A percentile compares a stretch with the other conserved stretches of the same genome.
These are phyloP conservation scores for Oncorhynchus clarkii DNA, from an alignment of 2,113 vertebrate species.

Conservation along the genomic window DNA sequence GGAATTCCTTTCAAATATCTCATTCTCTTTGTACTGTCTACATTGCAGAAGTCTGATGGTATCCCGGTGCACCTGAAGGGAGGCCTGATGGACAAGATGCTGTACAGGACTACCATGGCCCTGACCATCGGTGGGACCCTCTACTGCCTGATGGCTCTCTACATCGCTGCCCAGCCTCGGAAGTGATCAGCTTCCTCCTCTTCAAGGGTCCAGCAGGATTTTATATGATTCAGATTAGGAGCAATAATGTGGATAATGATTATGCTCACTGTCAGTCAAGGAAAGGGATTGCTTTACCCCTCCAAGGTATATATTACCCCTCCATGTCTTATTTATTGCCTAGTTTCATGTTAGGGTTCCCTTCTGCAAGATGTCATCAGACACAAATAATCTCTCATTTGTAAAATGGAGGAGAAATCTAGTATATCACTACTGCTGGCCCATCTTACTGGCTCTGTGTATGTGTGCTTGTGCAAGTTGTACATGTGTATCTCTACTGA, in stretches of 20 bases:
- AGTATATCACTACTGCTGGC: neutral
- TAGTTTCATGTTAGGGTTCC: neutral
- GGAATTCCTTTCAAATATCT: slow-evolving; percentile 2
- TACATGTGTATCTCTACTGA: neutral
- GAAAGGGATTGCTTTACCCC: neutral
- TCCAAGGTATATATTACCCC: neutral
- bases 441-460: neutral
- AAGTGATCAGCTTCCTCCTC: slow-evolving; percentile 22
- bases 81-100: slow-evolving; percentile 78
- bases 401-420: neutral
- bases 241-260: neutral
- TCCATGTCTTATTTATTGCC: neutral
- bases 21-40: slow-evolving; percentile 18
- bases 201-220: neutral
- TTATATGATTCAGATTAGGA: neutral
- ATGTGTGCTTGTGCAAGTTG: neutral
- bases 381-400: neutral
- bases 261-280: neutral
- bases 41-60: slow-evolving; percentile 76
- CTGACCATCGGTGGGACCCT: slow-evolving; percentile 82
- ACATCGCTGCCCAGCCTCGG: slow-evolving; percentile 79
- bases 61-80: slow-evolving; percentile 81
- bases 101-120: slow-evolving; percentile 88
- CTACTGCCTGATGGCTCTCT: slow-evolving; percentile 84
- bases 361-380: neutral